Base-by-base conservation (phyloP, 1,140 invertebrate genomes). In the Carcinoscorpius rotundicauda region DNA sequence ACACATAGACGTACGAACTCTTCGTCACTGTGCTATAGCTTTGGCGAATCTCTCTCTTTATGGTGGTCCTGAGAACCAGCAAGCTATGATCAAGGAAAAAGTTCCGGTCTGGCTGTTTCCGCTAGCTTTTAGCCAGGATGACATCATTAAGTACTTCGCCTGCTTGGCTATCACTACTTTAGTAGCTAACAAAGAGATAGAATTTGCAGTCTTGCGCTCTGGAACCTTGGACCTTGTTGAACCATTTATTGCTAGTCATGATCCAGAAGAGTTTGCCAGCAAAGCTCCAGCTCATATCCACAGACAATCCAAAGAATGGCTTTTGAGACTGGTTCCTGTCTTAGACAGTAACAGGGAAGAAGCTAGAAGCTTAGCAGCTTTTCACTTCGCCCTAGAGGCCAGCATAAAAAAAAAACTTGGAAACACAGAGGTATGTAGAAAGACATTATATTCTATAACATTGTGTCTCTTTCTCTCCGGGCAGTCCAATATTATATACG, bases 301-400 rank as follows among this genome's bases (percentile, higher is more conserved):
- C 71, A 96, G 96, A 3, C 92, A 98, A 75, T 95, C 93, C 72
- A 91, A 93, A 74, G 89, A 93, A 70, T 99, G 97, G 96, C 79
- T 98, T 8, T 84, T 93, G 76, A 81, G 89, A 66, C 79, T 99
- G 53, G 91, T 98, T 2, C 94, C 95, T 0, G 90, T 99, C n/a
- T 77, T 99, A 4, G 92, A 87, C 71, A 97, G 94, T n/a, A 93
- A 97, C 75, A 80, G 95, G 62, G 91, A 96, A 74, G 96, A 98
- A 77, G 95, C 97, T 0, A 83, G 94, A 69, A 97, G 96, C 74
- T 77, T 99, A 62, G 96, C 97, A 0, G 94, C 96, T 50, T 99
- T 99, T 77, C 97, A 99, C 76, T 99, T 99, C 76, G 97, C 94
- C 73, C 97, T 99, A 93, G 97, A 99, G 77, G 96, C 97, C 3